Percentiles rank a stretch among this genome's conserved stretches.
Evolutionary conservation across 2,888 invertebrate species (phyloP).

Genomic region (Lottia gigantea): DNA sequence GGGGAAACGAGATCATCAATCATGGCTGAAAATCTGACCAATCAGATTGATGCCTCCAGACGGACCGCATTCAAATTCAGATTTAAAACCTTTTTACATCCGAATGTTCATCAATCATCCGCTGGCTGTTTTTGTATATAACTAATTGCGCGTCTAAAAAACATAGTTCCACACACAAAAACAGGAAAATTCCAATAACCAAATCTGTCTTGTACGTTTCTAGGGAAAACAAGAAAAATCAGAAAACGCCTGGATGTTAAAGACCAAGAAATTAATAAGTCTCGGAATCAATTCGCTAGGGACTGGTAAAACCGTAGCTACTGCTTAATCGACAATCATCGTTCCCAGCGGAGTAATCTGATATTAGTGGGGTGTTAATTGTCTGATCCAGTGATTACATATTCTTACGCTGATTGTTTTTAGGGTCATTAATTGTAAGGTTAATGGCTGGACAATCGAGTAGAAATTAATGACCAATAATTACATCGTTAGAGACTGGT

Average conservation of each 20-base stretch:
- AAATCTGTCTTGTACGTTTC: too few relatives aligned
- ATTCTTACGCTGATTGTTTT: constrained; percentile 11
- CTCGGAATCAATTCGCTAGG: neutral
- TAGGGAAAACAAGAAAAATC: neutral
- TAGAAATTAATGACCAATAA: too few relatives aligned
- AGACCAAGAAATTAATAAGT: constrained; percentile 4
- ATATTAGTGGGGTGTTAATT: constrained; percentile 5
- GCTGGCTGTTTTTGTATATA: neutral
- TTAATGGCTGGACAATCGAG: too few relatives aligned
- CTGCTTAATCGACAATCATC: neutral
- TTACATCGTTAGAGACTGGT: too few relatives aligned
- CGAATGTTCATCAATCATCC: neutral
- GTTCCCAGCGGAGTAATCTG: constrained; percentile 10
- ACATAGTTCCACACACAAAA: neutral
- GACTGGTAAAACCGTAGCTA: constrained; percentile 8
- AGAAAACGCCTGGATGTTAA: neutral
- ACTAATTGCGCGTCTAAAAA: neutral
- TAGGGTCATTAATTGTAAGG: neutral
- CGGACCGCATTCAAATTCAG: neutral
- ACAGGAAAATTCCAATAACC: too few relatives aligned
- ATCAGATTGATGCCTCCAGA: neutral
- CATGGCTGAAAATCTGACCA: too few relatives aligned
- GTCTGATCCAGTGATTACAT: constrained; percentile 4
- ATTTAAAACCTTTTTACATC: neutral
- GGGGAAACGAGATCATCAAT: too few relatives aligned